Base-by-base conservation (phyloP, 2,113 vertebrate genomes). In the Nibea coibor region DNA sequence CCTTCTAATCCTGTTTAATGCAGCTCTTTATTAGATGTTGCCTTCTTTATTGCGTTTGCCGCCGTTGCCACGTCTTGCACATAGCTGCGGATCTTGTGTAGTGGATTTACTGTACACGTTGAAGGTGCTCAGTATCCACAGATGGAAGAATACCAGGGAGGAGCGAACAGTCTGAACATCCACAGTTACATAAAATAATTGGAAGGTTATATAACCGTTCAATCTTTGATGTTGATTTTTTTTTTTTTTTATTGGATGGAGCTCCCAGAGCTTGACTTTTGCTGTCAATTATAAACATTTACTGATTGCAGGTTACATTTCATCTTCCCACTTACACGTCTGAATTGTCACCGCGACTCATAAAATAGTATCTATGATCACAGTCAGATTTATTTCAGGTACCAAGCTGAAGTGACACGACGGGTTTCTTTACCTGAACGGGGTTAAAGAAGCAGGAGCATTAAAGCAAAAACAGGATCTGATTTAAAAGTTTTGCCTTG, bases 111-210 rank as follows among this genome's bases (percentile, higher is more conserved):
- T 22, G 16, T 26, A 26, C 51, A 31, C 14, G n/a, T 11, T 69
- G 42, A 53, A 2, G 0, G 6, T 10, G 51, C 39, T 24, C 48
- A 11, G 22, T 19, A 2, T 48, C 35, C 17, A 26, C 26, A 56
- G 31, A 63, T 0, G 3, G 26, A 70, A 56, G 47, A 65, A 65
- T 39, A 11, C 5, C 2, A 1, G 19, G 4, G 48, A 10, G 20
- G 50, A 53, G n/a, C 10, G 22, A 43, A 17, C 31, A 63, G 63
- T 14, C 26, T 9, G 11, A 72, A 51, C 17, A 28, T 26, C 24
- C 50, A 19, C 69, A 4, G 31, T 87, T 86, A 81, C 57, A 87
- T 89, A 84, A 89, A 82, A 72, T 72, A 89, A 89, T 82, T 84
- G 80, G 64, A 58, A 43, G 53, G 22, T 89, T 82, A 65, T 22